Conservation (phyloP, 2,888 invertebrate species). For the Iselma pallidipennis region DNA sequence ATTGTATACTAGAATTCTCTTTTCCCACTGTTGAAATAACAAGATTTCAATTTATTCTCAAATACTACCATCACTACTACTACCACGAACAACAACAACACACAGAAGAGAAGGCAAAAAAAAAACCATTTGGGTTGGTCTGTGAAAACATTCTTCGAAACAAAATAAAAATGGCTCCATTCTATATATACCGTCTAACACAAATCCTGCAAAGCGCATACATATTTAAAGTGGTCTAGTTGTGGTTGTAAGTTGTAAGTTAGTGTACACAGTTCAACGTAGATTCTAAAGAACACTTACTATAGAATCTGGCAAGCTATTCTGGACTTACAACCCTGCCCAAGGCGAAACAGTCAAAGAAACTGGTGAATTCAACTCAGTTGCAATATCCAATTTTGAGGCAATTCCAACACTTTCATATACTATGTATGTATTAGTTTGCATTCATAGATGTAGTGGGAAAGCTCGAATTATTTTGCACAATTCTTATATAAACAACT, state of each 20-base stretch:
- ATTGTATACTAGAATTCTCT: neutral
- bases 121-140: neutral
- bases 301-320: neutral
- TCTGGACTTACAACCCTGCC: neutral
- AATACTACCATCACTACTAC: neutral
- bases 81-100: neutral
- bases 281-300: neutral
- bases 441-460: too few relatives aligned
- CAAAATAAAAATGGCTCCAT: neutral
- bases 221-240: constrained; percentile 21
- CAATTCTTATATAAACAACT: too few relatives aligned
- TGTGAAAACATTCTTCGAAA: neutral
- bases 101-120: neutral
- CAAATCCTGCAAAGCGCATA: constrained; percentile 16
- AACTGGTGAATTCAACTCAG: neutral
- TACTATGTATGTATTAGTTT: too few relatives aligned
- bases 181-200: neutral
- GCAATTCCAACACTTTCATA: too few relatives aligned
- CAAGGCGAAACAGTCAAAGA: neutral
- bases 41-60: constrained; percentile 28
- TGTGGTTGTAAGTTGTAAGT: constrained; percentile 4
- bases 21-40: constrained; percentile 27
- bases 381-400: too few relatives aligned
- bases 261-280: neutral
- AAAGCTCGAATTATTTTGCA: too few relatives aligned